Evolutionary conservation across 2,797 vertebrate species (phyloP), one percentile per base, ranked within the genome.

Genomic region (Typhlichthys eigenmanni): DNA sequence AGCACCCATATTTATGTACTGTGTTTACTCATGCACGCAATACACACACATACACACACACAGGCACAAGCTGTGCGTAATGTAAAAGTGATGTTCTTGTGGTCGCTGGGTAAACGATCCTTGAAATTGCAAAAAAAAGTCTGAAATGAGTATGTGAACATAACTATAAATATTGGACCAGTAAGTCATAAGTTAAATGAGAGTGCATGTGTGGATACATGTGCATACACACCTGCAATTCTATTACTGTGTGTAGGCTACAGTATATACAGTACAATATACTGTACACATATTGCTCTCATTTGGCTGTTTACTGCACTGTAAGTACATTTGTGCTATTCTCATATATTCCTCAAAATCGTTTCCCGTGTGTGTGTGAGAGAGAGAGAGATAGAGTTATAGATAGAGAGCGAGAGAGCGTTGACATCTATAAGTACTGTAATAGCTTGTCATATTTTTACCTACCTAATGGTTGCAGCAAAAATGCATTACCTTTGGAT

Each of bases 111-210:
- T 88, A 93, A 93, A 93, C 88, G 88, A 92, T 88, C 89, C 91
- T 91, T 93, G 92, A 93, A 93, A 93, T 92, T 92, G 85, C 87
- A 77, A 87, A 89, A 81, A 24, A 85, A 92, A 79, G 76, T 79
- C 72, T 69, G 76, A 86, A 89, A 88, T 85, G 89, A 90, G 83
- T 71, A 45, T 60, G 78, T 81, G 60, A 80, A 72, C 13, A 64
- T 57, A 60, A 74, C 76, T 82, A 82, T 89, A 89, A 90, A 91
- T 89, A 86, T 69, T 82, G 75, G 75, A 86, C 79, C 73, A 71
- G 83, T 78, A 75, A 85, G 81, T 78, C 77, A 79, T 76, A 81
- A 66, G 60, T 89, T 82, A 76, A 79, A 67, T 72, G 62, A 68
- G n/a, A 59, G 50, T 61, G 45, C 64, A 52, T 60, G 60, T 60